phyloP scores from a whole-genome alignment of 2,113 vertebrate genomes.

The Columba livia region DNA sequence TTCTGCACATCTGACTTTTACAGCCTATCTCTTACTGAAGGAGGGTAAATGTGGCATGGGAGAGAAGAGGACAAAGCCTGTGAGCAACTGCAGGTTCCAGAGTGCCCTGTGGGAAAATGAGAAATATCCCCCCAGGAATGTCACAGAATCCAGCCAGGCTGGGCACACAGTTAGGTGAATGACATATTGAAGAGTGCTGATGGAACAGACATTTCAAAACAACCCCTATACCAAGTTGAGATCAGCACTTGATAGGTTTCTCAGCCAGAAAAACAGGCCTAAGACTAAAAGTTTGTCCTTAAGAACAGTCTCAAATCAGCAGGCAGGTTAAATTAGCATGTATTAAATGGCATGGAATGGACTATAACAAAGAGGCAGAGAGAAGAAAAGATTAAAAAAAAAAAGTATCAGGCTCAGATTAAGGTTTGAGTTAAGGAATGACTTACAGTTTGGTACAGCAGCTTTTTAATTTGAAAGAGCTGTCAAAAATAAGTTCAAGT shows the following conservation, averaged over 20 bases:
- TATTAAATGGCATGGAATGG: background rate
- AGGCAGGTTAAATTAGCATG: background rate
- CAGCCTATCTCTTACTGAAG: background rate
- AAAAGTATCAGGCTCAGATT: background rate
- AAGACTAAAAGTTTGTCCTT: background rate
- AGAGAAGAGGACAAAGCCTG: background rate
- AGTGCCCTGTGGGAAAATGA: background rate
- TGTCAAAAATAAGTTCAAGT: background rate
- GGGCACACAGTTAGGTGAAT: background rate
- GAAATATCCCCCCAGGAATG: background rate
- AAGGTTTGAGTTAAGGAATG: background rate
- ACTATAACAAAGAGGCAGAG: background rate
- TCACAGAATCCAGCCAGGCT: background rate
- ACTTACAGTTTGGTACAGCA: background rate
- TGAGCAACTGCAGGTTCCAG: background rate
- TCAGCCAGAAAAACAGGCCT: no score
- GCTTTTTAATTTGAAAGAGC: background rate
- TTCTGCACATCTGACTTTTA: background rate
- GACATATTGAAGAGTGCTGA: background rate
- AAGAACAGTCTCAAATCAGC: background rate
- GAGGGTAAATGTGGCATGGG: background rate
- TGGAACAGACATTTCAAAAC: background rate
- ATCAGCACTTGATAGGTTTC: no score
- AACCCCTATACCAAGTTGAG: no score
- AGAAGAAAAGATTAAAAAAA: background rate